phyloP scores from a whole-genome alignment of 1,140 invertebrate species.

The Trichogramma pretiosum region DNA sequence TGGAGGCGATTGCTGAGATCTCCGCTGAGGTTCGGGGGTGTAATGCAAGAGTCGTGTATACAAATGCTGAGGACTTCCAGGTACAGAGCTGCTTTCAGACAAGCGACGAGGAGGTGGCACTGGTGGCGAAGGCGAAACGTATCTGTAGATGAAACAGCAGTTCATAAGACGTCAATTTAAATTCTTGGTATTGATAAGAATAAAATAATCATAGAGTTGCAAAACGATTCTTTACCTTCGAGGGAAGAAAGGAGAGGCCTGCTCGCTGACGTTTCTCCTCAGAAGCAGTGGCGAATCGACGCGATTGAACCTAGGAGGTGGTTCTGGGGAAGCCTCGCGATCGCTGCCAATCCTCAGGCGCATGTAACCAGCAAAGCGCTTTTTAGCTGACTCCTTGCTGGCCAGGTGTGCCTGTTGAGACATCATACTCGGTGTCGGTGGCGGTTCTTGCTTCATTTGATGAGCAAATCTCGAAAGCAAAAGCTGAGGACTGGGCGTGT shows the following conservation, averaged over 20 bases:
- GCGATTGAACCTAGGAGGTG: constrained; percentile 56
- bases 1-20: constrained; percentile 43
- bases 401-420: constrained; percentile 25
- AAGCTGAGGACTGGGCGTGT: constrained; percentile 38
- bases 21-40: constrained; percentile 62
- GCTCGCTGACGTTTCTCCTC: constrained; percentile 51
- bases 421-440: constrained; percentile 21
- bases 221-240: constrained; percentile 50
- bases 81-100: constrained; percentile 59
- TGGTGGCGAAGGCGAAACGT: constrained; percentile 58
- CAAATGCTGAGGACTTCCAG: constrained; percentile 59
- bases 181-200: too few species aligned
- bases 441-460: constrained; percentile 36
- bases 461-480: constrained; percentile 38
- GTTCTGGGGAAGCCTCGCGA: constrained; percentile 53
- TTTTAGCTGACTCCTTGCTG: constrained; percentile 43
- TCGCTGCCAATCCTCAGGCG: constrained; percentile 49
- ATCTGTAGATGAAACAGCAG: constrained; percentile 41
- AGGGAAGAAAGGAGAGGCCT: constrained; percentile 46
- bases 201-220: too few species aligned
- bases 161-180: too few species aligned
- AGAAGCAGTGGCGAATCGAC: constrained; percentile 54
- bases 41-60: constrained; percentile 59
- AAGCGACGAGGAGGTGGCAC: constrained; percentile 51
- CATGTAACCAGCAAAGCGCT: constrained; percentile 68